Base-by-base conservation (phyloP, 1,140 invertebrate species). In the Bombus balteatus region DNA sequence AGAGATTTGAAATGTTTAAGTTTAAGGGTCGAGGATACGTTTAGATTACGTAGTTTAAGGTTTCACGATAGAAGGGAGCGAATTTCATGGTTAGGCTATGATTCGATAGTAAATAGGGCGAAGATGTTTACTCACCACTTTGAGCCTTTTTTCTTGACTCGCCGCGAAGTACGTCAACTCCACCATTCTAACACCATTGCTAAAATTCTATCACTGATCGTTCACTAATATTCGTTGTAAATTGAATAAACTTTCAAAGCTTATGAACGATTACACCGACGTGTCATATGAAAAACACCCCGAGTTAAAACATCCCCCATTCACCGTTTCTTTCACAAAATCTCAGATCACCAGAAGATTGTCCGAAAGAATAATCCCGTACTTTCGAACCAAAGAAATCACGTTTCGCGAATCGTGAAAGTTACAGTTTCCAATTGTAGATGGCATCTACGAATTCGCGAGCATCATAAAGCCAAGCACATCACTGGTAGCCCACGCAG, bases 61-160 rank as follows among this genome's bases (percentile, higher is more conserved):
- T 53, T 8, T 53, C 5, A 0, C 18, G 18, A 22, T 53, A 53
- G 47, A 53, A 53, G 6, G 0, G 6, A 18, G 5, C 2, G 47
- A 53, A 22, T 22, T 53, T 6, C 47, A 22, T 53, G 18, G 5
- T 22, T 2, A 53, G 47, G 18, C 5, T 22, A 53, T 2, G 47
- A 53, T 22, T 53, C 18, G 18, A 22, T 53, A 53, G 6, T 18
- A 68, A 22, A 22, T 15, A 8, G 18, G 9, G 6, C 8, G 68
- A 9, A 39, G 4, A 22, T 5, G 3, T 83, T 22, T 66, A 90
- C 89, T 90, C 25, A 90, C 89, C 89, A 81, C 86, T 81, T 90
- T 90, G 78, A 86, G 75, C n/a, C 12, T 57, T 74, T 74, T 78
- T 15, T 87, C 86, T 34, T 85, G 75, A 65, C 32, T 47, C n/a